phyloP scores from a whole-genome alignment of 1,140 invertebrate genomes.

The Meteorus sp. region DNA sequence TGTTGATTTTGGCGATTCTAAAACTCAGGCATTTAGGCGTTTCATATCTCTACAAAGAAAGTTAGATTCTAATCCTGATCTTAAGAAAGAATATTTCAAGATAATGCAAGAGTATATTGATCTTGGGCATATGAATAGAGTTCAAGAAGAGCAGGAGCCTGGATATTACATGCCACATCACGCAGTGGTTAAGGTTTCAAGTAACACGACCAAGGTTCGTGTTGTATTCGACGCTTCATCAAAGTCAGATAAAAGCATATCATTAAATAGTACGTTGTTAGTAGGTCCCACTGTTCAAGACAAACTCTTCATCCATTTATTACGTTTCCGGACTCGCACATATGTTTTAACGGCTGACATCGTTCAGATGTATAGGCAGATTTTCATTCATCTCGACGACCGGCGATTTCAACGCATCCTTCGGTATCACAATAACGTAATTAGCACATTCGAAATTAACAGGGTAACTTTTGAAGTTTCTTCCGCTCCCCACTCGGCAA shows the following conservation, averaged over 20 bases:
- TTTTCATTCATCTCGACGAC: slow-evolving; percentile 32
- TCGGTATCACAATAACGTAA: slow-evolving; percentile 7
- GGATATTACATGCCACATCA: slow-evolving; percentile 44
- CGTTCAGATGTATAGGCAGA: slow-evolving; percentile 39
- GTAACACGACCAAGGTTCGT: slow-evolving; percentile 43
- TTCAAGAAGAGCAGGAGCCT: slow-evolving; percentile 1
- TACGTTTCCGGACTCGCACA: slow-evolving; percentile 28
- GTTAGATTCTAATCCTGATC: slow-evolving; percentile 12
- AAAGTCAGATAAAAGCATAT: slow-evolving; percentile 29
- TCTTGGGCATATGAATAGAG: slow-evolving; percentile 32
- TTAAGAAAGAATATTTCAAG: slow-evolving; percentile 22
- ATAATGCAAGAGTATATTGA: slow-evolving; percentile 39
- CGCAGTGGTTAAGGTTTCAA: slow-evolving; percentile 33
- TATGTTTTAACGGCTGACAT: slow-evolving; percentile 37
- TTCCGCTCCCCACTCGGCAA: slow-evolving; percentile 47
- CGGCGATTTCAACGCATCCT: slow-evolving; percentile 25
- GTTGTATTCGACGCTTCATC: slow-evolving; percentile 29
- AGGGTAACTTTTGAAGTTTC: slow-evolving; percentile 47
- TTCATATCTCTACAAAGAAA: slow-evolving; percentile 9
- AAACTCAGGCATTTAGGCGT: slow-evolving; percentile 7
- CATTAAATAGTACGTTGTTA: slow-evolving; percentile 42
- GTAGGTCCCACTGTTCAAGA: slow-evolving; percentile 39
- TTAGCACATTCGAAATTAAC: slow-evolving; percentile 20
- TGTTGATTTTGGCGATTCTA: slow-evolving; percentile 23
- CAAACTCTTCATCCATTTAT: slow-evolving; percentile 5